phyloP scores from a whole-genome alignment of 2,888 invertebrate genomes.

The Lepas anatifera region DNA sequence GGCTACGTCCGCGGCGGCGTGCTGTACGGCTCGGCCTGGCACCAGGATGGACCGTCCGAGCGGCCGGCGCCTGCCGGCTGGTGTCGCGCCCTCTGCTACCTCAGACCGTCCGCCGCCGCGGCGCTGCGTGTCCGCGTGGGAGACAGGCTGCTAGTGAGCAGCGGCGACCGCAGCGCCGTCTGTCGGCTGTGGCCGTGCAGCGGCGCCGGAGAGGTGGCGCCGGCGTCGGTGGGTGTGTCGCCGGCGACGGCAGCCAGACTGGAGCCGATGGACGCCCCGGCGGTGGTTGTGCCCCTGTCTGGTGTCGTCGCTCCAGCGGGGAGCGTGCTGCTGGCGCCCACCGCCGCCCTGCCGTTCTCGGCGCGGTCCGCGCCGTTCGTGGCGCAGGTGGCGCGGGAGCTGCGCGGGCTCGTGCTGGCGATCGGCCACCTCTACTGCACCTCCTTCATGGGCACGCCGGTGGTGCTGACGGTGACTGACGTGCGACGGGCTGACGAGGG shows the following conservation, averaged over 20 bases:
- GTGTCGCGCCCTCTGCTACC: background rate
- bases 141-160: background rate
- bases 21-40: background rate
- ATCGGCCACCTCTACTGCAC: background rate
- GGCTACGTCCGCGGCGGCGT: background rate
- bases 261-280: background rate
- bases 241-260: background rate
- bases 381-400: background rate
- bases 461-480: background rate
- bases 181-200: background rate
- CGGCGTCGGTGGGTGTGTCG: background rate
- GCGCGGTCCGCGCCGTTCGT: background rate
- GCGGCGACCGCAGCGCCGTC: background rate
- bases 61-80: background rate
- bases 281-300: background rate
- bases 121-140: background rate
- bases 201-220: background rate
- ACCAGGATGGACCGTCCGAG: background rate
- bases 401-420: background rate
- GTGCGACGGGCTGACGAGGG: background rate
- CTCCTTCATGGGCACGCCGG: background rate
- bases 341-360: background rate
- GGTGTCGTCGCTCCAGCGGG: background rate
- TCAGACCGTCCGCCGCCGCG: background rate
- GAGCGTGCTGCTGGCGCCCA: background rate